Conservation (phyloP, 2,888 invertebrate species). For the Drosophila hamatofila region DNA sequence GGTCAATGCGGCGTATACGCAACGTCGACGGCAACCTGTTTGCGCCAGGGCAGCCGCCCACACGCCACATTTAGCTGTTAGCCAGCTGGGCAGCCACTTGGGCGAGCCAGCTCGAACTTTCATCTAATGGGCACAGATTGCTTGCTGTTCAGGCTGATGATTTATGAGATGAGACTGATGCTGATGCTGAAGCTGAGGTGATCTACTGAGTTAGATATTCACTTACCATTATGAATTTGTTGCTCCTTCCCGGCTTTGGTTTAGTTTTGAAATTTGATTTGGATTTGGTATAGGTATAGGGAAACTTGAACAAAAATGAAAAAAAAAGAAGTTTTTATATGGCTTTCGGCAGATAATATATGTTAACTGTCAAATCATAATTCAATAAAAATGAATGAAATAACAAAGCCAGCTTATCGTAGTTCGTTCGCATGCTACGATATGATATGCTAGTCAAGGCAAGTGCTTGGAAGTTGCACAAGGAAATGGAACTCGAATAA, state of each 20-base stretch:
- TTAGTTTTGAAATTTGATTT: background rate
- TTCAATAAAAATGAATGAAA: background rate
- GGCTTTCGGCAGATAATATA: background rate
- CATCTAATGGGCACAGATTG: constrained; percentile 13
- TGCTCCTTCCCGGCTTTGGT: constrained; percentile 17
- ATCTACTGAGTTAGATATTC: constrained; percentile 16
- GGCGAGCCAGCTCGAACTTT: constrained; percentile 30
- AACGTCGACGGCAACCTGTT: constrained; percentile 66
- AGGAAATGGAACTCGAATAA: constrained; percentile 7
- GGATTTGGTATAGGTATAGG: background rate
- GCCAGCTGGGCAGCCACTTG: constrained; percentile 21
- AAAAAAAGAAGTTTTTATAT: constrained; percentile 9
- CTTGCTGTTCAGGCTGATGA: constrained; percentile 12
- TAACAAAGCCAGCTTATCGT: constrained; percentile 8
- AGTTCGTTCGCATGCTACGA: background rate
- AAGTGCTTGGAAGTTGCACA: constrained; percentile 1
- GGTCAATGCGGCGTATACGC: constrained; percentile 48
- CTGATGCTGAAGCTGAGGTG: background rate
- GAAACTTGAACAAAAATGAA: constrained; percentile 34
- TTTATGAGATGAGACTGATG: constrained; percentile 34
- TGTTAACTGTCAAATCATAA: constrained; percentile 1
- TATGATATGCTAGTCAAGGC: constrained; percentile 12
- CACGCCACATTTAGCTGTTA: constrained; percentile 15
- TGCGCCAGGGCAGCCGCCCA: constrained; percentile 33
- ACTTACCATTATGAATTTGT: constrained; percentile 45